Evolutionary conservation across 2,113 vertebrate genomes (phyloP).

Genomic region (Stegostoma tigrinum): DNA sequence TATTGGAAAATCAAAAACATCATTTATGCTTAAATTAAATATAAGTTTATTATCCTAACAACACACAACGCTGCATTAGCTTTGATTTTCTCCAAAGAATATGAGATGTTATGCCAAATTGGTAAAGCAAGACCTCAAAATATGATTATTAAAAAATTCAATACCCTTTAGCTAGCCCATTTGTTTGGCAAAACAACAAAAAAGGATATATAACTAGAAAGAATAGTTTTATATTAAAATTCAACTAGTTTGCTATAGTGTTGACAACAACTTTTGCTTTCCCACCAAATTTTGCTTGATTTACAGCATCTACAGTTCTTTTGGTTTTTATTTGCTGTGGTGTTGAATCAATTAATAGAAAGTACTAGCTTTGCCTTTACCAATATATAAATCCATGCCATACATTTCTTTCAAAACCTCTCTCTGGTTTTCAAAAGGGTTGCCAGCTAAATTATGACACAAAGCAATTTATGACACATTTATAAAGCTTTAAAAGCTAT

Average conservation of each 20-base stretch:
- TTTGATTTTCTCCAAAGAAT: background rate
- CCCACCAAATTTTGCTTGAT: too few species aligned
- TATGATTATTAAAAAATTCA: background rate
- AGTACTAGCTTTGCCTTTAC: background rate
- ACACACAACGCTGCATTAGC: background rate
- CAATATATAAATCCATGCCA: background rate
- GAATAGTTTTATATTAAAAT: background rate
- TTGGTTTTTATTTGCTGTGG: too few species aligned
- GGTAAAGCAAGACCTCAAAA: background rate
- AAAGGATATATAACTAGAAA: background rate
- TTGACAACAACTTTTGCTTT: background rate
- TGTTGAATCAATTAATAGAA: too few species aligned
- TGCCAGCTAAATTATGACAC: background rate
- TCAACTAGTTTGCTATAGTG: background rate
- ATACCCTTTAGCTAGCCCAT: background rate
- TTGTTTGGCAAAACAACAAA: too few species aligned
- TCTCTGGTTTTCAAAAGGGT: background rate
- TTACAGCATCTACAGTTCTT: too few species aligned
- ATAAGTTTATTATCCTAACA: background rate
- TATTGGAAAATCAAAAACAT: background rate
- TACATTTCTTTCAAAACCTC: background rate
- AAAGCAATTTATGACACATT: background rate
- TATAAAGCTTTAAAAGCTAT: background rate
- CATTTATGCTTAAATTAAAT: conserved; percentile 13
- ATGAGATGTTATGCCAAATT: background rate